These are phyloP conservation scores for Alligator mississippiensis DNA, from an alignment of 2,113 vertebrate genomes.

Conservation along the genomic window DNA sequence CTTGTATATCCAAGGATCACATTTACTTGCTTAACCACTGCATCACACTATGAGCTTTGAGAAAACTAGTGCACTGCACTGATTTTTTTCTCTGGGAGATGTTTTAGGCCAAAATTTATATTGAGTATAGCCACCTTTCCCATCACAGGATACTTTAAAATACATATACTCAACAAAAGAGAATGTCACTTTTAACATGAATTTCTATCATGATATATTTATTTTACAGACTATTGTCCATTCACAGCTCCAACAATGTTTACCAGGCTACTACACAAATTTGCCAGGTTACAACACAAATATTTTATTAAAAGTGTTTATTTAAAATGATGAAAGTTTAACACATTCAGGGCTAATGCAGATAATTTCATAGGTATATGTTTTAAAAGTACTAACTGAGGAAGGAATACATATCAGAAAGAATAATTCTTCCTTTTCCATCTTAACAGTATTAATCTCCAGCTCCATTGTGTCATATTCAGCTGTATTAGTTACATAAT, in stretches of 20 bases:
- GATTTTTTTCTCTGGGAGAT: not conserved
- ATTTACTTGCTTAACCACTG: not conserved
- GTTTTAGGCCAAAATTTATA: not conserved
- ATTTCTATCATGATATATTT: not conserved
- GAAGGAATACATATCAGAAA: not conserved
- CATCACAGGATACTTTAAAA: not conserved
- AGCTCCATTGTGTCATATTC: not conserved
- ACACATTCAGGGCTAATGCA: not conserved
- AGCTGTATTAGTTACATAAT: not conserved
- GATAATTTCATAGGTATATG: not conserved
- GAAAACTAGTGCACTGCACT: not conserved
- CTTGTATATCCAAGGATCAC: not conserved
- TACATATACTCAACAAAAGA: not conserved
- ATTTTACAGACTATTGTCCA: not conserved
- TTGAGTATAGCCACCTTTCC: not conserved
- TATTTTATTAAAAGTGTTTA: not conserved
- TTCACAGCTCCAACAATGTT: not conserved
- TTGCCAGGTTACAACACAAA: not conserved
- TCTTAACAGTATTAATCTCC: not conserved
- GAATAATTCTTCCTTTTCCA: not conserved
- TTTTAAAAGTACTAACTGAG: not conserved
- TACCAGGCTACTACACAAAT: not conserved
- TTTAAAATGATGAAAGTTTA: not conserved
- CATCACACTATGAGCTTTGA: not conserved
- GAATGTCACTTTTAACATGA: not conserved